phyloP scores from a whole-genome alignment of 2,797 vertebrate species.

The Coracias cyanogaster region DNA sequence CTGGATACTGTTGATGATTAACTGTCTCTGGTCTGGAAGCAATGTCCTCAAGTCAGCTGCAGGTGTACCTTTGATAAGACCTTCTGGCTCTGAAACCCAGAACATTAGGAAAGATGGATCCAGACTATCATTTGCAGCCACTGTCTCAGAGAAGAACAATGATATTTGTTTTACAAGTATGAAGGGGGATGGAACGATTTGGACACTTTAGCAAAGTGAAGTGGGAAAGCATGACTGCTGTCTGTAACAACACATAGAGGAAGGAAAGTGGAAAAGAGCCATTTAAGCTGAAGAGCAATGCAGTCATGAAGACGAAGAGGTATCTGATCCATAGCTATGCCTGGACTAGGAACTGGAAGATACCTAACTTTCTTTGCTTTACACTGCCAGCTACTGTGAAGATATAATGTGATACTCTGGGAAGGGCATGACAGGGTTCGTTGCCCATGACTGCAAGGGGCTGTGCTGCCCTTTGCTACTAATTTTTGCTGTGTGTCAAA shows the following conservation, averaged over 20 bases:
- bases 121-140: background rate
- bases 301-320: background rate
- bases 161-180: background rate
- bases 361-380: background rate
- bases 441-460: background rate
- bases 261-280: background rate
- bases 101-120: background rate
- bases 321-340: background rate
- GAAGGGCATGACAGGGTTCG: background rate
- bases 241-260: background rate
- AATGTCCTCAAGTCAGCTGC: background rate
- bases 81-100: background rate
- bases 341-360: background rate
- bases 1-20: slow-evolving; percentile 43
- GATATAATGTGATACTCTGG: background rate
- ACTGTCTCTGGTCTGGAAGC: slow-evolving; percentile 18
- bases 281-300: background rate
- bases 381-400: background rate
- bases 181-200: background rate
- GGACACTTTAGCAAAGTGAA: background rate
- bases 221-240: background rate
- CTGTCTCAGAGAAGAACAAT: background rate
- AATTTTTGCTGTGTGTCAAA: background rate
- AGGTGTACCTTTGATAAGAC: background rate
- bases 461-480: background rate